These are phyloP conservation scores for Carlito syrichta DNA, from an alignment of 2,113 vertebrate species.

Conservation along the genomic window DNA sequence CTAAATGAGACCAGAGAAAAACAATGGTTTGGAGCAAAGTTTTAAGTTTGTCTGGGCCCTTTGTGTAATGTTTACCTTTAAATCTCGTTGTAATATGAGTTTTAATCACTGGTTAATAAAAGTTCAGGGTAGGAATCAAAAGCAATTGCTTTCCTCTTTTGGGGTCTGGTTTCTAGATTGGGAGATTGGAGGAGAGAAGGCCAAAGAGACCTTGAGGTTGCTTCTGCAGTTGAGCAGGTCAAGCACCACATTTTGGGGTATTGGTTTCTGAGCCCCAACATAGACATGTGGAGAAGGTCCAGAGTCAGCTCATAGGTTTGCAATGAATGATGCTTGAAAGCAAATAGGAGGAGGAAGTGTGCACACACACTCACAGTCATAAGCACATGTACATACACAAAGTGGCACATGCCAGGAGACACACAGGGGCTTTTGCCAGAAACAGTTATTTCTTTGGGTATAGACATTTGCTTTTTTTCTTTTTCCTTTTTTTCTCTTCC, in stretches of 20 bases:
- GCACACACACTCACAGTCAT: background rate
- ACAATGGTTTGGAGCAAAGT: background rate
- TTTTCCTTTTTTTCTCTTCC: fast-evolving
- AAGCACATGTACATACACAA: background rate
- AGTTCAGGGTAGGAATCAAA: background rate
- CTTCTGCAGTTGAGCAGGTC: background rate
- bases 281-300: background rate
- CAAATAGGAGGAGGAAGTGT: background rate
- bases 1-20: background rate
- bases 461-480: background rate
- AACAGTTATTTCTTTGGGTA: background rate
- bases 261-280: background rate
- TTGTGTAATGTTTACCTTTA: background rate
- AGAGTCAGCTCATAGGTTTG: background rate
- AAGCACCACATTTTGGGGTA: background rate
- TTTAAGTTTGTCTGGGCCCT: background rate
- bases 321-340: background rate
- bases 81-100: background rate
- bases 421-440: background rate
- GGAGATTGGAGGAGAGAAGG: background rate
- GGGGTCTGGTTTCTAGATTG: background rate
- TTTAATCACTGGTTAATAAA: background rate
- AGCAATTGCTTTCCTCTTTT: background rate
- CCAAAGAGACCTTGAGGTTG: background rate
- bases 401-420: background rate